A percentile compares a stretch with the other conserved stretches of the same genome.
Evolutionary conservation across 53 echinoderm and acorn worm species (phyloP).

Genomic region (Crossaster papposus): DNA sequence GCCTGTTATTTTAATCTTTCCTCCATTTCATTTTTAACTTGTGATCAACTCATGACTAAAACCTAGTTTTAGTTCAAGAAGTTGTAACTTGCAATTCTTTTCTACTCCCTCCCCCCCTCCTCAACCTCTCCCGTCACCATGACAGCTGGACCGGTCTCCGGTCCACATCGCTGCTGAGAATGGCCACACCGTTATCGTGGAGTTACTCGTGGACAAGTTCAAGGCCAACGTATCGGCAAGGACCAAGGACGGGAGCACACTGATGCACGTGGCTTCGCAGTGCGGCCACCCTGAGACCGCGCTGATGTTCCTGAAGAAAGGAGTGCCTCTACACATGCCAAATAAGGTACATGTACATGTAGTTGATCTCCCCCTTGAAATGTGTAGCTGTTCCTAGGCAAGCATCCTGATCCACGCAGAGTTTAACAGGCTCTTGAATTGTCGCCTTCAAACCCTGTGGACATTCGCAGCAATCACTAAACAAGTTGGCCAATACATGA

Average conservation of each 20-base stretch:
- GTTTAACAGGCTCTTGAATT: no score
- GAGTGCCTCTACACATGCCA: constrained; percentile 98
- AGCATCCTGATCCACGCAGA: not conserved
- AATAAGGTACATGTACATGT: no score
- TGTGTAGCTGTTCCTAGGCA: not conserved
- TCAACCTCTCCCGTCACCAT: not conserved
- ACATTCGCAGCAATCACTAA: no score
- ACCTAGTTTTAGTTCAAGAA: not conserved
- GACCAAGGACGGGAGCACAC: constrained; percentile 95
- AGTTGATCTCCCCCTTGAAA: not conserved
- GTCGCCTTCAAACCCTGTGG: no score
- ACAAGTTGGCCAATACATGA: no score
- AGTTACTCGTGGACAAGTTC: constrained; percentile 93
- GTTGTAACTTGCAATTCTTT: not conserved
- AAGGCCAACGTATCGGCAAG: constrained; percentile 93
- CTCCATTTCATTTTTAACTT: not conserved
- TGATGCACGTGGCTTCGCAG: constrained; percentile 98
- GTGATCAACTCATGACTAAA: no score
- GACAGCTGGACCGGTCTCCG: constrained; percentile 90
- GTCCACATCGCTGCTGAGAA: constrained; percentile 95
- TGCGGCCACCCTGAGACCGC: constrained; percentile 98
- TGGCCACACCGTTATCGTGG: constrained; percentile 88
- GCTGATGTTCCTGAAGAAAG: constrained; percentile 96
- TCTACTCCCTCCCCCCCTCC: no score
- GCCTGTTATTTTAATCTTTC: not conserved